phyloP scores from a whole-genome alignment of 2,888 invertebrate species.

The Andrena minutula region DNA sequence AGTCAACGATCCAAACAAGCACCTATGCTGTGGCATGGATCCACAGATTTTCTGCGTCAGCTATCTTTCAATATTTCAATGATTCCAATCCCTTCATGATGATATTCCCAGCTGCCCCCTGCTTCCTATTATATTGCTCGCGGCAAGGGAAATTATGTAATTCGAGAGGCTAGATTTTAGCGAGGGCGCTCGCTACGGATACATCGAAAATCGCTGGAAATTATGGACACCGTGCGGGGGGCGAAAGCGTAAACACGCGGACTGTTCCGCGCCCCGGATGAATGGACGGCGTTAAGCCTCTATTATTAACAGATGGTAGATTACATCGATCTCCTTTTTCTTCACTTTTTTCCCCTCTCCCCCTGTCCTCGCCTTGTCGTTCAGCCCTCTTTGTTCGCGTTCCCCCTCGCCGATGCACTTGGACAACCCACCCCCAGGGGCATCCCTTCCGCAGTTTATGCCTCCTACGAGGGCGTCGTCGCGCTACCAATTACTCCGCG shows the following conservation, averaged over 20 bases:
- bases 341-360: constrained; percentile 67
- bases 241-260: constrained; percentile 57
- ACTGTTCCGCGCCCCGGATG: constrained; percentile 67
- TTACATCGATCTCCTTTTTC: constrained; percentile 79
- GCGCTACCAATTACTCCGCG: constrained; percentile 81
- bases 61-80: constrained; percentile 24
- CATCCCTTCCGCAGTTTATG: constrained; percentile 78
- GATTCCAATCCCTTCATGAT: background rate
- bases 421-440: constrained; percentile 47
- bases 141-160: constrained; percentile 33
- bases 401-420: constrained; percentile 61
- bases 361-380: constrained; percentile 62
- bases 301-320: constrained; percentile 84
- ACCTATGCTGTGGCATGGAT: background rate
- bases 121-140: constrained; percentile 18
- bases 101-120: constrained; percentile 25
- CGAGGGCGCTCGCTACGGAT: background rate
- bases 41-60: background rate
- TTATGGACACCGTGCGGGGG: constrained; percentile 20
- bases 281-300: constrained; percentile 80
- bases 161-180: constrained; percentile 31
- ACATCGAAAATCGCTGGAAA: constrained; percentile 31
- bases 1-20: no score
- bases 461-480: constrained; percentile 81
- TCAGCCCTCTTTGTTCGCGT: constrained; percentile 47